These are phyloP conservation scores for Dendrolimus kikuchii DNA, from an alignment of 1,140 invertebrate species.

Conservation along the genomic window DNA sequence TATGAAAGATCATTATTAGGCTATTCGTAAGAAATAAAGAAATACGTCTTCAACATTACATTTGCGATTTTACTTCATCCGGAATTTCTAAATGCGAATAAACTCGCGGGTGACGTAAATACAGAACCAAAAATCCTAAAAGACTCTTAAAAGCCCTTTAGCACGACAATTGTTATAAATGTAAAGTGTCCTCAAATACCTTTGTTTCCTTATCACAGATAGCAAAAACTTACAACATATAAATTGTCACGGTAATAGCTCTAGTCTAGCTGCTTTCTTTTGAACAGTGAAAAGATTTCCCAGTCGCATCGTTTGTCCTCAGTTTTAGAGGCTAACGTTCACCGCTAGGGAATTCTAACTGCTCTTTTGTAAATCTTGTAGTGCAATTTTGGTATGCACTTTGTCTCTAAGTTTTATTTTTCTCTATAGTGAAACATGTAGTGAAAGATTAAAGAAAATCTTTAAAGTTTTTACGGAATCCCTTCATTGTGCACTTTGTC, in stretches of 20 bases:
- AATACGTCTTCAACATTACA: too few species aligned
- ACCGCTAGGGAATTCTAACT: not conserved
- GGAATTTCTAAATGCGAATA: too few species aligned
- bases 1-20: too few species aligned
- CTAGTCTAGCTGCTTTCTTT: slow-evolving; percentile 10
- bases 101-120: too few species aligned
- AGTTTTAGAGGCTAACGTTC: slow-evolving; percentile 15
- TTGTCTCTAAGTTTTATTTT: too few species aligned
- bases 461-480: too few species aligned
- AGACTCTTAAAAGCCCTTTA: not conserved
- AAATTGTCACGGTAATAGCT: slow-evolving; percentile 4
- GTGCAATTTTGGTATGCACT: not conserved
- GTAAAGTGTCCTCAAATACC: slow-evolving; percentile 1
- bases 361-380: slow-evolving; percentile 2
- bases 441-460: too few species aligned
- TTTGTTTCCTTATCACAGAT: not conserved
- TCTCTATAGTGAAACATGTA: too few species aligned
- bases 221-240: slow-evolving; percentile 5
- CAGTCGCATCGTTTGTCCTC: slow-evolving; percentile 24
- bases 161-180: not conserved
- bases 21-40: too few species aligned
- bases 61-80: too few species aligned
- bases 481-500: too few species aligned
- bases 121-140: too few species aligned
- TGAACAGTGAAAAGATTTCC: slow-evolving; percentile 22